Percentiles rank a stretch among this genome's conserved stretches.
These are phyloP conservation scores for Hucho hucho DNA, from an alignment of 2,113 vertebrate genomes.

Conservation along the genomic window DNA sequence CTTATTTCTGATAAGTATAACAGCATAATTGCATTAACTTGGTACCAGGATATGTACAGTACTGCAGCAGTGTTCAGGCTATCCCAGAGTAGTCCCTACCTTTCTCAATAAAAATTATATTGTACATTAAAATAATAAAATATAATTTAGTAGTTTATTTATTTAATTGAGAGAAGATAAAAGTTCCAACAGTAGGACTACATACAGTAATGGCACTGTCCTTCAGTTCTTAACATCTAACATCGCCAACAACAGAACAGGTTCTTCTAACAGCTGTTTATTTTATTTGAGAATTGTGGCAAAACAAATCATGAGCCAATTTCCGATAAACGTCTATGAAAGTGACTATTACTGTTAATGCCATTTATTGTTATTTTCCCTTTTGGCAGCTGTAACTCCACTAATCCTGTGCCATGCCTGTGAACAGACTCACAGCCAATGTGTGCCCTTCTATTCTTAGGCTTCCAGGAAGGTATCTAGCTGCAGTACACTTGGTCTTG, in stretches of 20 bases:
- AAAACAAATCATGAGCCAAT: not conserved
- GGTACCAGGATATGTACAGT: not conserved
- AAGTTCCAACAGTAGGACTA: too few species aligned
- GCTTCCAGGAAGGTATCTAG: not conserved
- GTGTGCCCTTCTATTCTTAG: conserved; percentile 35
- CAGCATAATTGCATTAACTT: not conserved
- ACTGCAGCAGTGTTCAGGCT: not conserved
- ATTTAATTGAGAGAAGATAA: too few species aligned
- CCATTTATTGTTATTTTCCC: not conserved
- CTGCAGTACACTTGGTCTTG: not conserved
- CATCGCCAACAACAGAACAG: not conserved
- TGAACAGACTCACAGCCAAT: not conserved
- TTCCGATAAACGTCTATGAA: not conserved
- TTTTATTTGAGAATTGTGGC: not conserved
- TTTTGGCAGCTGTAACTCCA: not conserved
- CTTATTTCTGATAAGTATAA: not conserved
- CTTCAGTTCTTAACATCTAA: not conserved
- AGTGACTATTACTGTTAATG: not conserved
- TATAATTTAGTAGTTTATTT: too few species aligned
- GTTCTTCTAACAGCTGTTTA: not conserved
- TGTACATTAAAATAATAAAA: too few species aligned
- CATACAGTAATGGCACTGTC: not conserved
- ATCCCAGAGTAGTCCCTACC: too few species aligned
- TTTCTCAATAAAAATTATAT: too few species aligned
- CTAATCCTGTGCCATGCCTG: not conserved